Percentiles rank a stretch among this genome's conserved stretches.
phyloP scores from a whole-genome alignment of 2,888 invertebrate genomes.

The Iphiclides podalirius region DNA sequence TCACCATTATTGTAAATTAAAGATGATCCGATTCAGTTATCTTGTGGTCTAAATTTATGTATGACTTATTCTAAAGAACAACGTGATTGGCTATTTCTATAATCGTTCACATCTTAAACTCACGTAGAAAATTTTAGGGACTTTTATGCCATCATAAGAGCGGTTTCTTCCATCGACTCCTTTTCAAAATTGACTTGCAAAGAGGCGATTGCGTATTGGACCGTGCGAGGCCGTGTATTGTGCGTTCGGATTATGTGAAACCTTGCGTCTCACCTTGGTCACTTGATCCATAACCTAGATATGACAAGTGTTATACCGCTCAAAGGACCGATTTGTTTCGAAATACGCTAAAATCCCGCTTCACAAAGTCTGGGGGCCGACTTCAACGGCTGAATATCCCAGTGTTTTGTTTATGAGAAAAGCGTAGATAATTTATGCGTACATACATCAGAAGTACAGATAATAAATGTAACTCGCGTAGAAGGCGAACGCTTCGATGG shows the following conservation, averaged over 20 bases:
- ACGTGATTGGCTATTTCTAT: no score
- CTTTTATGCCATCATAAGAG: no score
- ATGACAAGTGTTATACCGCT: not conserved
- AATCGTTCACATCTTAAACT: no score
- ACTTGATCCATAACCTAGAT: conserved; percentile 30
- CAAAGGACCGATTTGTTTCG: conserved; percentile 5
- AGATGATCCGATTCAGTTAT: no score
- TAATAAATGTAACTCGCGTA: not conserved
- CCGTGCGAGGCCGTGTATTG: conserved; percentile 28
- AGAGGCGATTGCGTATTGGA: conserved; percentile 6
- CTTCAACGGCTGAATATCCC: not conserved
- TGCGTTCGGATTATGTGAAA: conserved; percentile 31
- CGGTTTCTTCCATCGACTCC: no score
- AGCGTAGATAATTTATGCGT: not conserved
- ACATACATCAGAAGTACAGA: not conserved
- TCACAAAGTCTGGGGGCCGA: not conserved
- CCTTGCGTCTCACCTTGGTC: conserved; percentile 41
- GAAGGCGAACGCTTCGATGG: no score
- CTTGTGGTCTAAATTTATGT: no score
- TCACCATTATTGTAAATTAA: no score
- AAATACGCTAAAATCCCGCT: conserved; percentile 1
- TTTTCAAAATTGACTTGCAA: no score
- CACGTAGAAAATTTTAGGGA: no score
- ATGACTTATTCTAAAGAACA: no score
- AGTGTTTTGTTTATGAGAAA: not conserved